Percentiles rank a stretch among this genome's conserved stretches.
phyloP scores from a whole-genome alignment of 2,888 invertebrate species.

The Pachliopta kotzebuea region DNA sequence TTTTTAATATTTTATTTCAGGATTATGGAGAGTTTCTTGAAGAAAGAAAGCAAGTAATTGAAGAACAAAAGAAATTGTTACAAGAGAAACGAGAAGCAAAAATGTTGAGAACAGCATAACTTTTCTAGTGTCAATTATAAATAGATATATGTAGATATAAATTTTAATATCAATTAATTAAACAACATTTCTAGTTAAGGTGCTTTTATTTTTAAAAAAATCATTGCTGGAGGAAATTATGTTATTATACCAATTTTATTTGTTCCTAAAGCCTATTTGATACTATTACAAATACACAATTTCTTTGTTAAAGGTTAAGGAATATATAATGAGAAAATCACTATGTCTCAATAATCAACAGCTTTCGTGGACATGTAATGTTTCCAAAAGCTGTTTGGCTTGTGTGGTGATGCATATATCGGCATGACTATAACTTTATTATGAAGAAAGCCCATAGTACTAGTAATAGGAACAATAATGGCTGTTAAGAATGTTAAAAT shows the following conservation, averaged over 20 bases:
- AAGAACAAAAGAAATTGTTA: conserved; percentile 86
- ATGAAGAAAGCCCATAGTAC: too few relatives aligned
- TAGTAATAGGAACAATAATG: too few relatives aligned
- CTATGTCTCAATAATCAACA: neutral
- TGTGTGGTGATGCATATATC: too few relatives aligned
- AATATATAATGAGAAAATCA: too few relatives aligned
- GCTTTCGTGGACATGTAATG: too few relatives aligned
- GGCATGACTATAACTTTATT: too few relatives aligned
- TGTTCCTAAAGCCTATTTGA: neutral
- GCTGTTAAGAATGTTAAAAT: neutral
- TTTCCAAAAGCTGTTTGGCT: too few relatives aligned
- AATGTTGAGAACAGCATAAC: conserved; percentile 88
- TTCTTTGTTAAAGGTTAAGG: too few relatives aligned
- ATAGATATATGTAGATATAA: conserved; percentile 28
- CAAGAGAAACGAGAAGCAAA: conserved; percentile 94
- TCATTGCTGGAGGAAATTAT: too few relatives aligned
- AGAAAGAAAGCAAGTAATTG: conserved; percentile 85
- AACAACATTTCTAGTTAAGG: conserved; percentile 6
- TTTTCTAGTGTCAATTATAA: conserved; percentile 30
- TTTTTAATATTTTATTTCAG: conserved; percentile 42
- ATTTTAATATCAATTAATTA: conserved; percentile 24
- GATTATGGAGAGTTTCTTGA: conserved; percentile 92
- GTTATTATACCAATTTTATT: conserved; percentile 5
- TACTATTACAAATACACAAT: too few relatives aligned
- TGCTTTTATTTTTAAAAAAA: conserved; percentile 9